These are phyloP conservation scores for Drosophila sp. DNA, from an alignment of 1,140 invertebrate species.

Conservation along the genomic window DNA sequence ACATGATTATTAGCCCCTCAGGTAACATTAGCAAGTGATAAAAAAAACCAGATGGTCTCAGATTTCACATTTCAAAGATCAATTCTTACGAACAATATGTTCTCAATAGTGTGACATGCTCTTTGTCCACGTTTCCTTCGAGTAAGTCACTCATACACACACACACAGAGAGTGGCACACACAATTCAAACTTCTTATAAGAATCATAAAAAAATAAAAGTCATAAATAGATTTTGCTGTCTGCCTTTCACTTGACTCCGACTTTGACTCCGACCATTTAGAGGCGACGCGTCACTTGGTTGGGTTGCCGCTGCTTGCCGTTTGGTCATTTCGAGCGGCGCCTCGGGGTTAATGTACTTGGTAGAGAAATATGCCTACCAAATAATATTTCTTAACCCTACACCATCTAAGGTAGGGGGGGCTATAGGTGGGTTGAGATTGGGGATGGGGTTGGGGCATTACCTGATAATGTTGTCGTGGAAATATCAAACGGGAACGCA, in stretches of 20 bases:
- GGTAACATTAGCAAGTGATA: background rate
- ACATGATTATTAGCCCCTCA: background rate
- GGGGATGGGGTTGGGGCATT: conserved; percentile 32
- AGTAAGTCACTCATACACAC: background rate
- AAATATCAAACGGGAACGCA: conserved; percentile 73
- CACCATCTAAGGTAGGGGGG: background rate
- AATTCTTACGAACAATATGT: background rate
- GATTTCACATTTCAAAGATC: conserved; percentile 10
- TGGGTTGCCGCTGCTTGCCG: conserved; percentile 16
- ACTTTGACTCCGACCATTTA: conserved; percentile 41
- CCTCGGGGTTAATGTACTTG: conserved; percentile 69
- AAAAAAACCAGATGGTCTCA: background rate
- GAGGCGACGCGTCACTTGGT: conserved; percentile 20
- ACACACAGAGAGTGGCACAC: background rate
- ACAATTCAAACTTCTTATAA: conserved; percentile 13
- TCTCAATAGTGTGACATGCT: conserved; percentile 1
- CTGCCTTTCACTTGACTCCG: conserved; percentile 42
- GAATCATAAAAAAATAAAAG: conserved; percentile 14
- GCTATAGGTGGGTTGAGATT: too few relatives aligned
- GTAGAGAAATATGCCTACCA: conserved; percentile 2
- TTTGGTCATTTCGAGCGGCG: conserved; percentile 55
- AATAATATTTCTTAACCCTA: conserved; percentile 22
- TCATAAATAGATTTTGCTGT: conserved; percentile 27
- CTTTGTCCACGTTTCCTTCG: background rate
- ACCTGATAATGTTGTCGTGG: conserved; percentile 79